phyloP scores from a whole-genome alignment of 2,113 vertebrate species.

The Urocolius indicus region DNA sequence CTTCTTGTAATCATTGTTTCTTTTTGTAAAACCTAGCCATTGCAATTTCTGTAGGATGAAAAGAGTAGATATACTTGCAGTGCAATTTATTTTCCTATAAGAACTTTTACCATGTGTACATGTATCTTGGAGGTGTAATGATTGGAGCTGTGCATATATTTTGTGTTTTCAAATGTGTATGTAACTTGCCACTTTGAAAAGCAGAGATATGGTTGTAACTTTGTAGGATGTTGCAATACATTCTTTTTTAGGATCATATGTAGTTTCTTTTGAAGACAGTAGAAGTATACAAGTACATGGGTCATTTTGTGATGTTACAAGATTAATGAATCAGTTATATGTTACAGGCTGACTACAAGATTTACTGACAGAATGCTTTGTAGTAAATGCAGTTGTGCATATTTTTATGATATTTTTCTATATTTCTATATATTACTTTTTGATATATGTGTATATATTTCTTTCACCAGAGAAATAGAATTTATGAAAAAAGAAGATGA shows the following conservation, averaged over 20 bases:
- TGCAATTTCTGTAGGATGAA: not conserved
- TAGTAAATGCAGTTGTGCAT: not conserved
- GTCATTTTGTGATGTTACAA: not conserved
- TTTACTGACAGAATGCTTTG: not conserved
- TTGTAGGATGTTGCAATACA: not conserved
- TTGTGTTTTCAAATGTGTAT: not conserved
- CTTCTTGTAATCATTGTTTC: not conserved
- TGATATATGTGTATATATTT: not conserved
- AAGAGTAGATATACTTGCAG: not conserved
- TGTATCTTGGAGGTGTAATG: not conserved
- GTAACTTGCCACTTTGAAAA: not conserved
- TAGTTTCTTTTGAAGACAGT: not conserved
- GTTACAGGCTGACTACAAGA: not conserved
- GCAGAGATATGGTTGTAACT: not conserved
- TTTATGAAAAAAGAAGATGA: slow-evolving; percentile 90
- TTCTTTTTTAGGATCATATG: not conserved
- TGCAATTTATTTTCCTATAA: not conserved
- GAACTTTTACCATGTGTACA: not conserved
- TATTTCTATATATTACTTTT: not conserved
- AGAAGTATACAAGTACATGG: not conserved
- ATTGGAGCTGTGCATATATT: not conserved
- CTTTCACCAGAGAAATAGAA: slow-evolving; percentile 84
- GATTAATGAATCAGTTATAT: not conserved
- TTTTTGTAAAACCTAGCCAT: not conserved
- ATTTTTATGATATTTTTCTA: not conserved